These are phyloP conservation scores for Mesitornis unicolor DNA, from an alignment of 2,113 vertebrate genomes.

Conservation along the genomic window DNA sequence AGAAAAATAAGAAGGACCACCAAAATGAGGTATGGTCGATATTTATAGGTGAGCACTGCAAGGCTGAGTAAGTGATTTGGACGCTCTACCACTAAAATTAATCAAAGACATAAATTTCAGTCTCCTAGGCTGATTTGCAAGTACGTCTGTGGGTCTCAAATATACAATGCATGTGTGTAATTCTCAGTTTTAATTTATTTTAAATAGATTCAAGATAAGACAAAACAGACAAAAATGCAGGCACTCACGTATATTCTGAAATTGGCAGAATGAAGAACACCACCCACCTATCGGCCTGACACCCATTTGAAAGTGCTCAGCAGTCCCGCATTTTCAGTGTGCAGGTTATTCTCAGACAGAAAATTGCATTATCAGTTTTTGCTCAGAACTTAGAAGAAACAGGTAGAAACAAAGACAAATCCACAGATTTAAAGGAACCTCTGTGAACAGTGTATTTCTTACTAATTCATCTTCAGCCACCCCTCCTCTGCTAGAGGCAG, in stretches of 20 bases:
- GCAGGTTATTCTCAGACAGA: not conserved
- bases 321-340: not conserved
- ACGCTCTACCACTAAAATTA: not conserved
- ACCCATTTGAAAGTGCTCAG: not conserved
- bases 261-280: not conserved
- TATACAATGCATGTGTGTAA: not conserved
- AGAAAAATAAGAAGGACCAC: not conserved
- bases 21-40: not conserved
- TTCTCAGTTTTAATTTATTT: not conserved
- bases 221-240: not conserved
- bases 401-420: not conserved
- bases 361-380: not conserved
- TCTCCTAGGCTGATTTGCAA: not conserved
- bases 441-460: not conserved
- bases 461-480: not conserved
- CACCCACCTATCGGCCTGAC: not conserved
- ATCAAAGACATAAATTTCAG: not conserved
- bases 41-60: not conserved
- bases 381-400: not conserved
- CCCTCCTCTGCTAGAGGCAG: not conserved
- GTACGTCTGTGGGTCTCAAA: not conserved
- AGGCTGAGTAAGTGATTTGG: not conserved
- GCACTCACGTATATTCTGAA: not conserved
- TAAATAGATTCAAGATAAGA: not conserved
- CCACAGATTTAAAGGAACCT: not conserved